Conservation (phyloP, 1,140 invertebrate species). For the Pinna nobilis region DNA sequence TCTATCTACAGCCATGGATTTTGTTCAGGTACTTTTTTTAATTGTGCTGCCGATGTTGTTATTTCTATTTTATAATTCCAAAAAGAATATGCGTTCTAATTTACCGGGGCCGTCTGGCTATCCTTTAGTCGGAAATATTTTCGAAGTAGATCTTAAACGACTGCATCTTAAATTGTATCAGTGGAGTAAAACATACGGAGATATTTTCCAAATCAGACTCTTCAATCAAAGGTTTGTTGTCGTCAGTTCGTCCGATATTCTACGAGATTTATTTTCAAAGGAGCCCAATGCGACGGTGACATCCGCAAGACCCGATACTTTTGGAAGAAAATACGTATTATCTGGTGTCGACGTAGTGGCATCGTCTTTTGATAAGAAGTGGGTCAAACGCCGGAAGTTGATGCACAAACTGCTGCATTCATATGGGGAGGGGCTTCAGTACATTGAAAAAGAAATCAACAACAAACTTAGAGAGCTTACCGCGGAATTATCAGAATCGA, state of each 20-base stretch:
- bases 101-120: not conserved
- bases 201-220: not conserved
- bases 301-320: not conserved
- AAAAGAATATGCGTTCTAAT: too few relatives aligned
- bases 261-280: not conserved
- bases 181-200: not conserved
- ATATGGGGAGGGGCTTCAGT: conserved; percentile 6
- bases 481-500: too few relatives aligned
- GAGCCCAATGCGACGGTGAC: not conserved
- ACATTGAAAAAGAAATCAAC: too few relatives aligned
- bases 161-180: not conserved
- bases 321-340: not conserved
- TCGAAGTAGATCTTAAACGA: not conserved
- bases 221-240: not conserved
- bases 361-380: not conserved
- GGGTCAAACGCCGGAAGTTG: not conserved
- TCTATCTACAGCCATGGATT: too few relatives aligned
- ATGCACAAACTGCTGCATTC: not conserved
- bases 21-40: too few relatives aligned
- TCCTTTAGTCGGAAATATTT: not conserved
- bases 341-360: not conserved
- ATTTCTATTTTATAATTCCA: too few relatives aligned
- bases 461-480: too few relatives aligned
- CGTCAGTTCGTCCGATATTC: not conserved
- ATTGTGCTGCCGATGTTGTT: too few relatives aligned